Percentiles rank a stretch among this genome's conserved stretches.
Conservation (phyloP, 2,888 invertebrate species). For the Notocelia uddmanniana region DNA sequence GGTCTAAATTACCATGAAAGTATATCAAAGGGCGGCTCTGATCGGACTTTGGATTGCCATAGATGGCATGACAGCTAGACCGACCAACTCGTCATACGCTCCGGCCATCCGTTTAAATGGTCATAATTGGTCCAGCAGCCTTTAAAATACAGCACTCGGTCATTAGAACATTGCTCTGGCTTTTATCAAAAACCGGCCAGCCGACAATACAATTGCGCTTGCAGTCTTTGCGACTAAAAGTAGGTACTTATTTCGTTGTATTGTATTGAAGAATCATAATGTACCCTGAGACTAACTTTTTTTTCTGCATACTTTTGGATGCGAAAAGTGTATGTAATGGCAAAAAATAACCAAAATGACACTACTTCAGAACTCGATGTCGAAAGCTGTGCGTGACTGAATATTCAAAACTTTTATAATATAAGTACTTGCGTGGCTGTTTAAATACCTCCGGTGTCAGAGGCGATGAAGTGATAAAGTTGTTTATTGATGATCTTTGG, state of each 20-base stretch:
- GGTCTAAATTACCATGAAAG: conserved; percentile 69
- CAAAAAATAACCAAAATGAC: conserved; percentile 56
- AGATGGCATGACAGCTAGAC: conserved; percentile 75
- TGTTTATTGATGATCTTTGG: conserved; percentile 84
- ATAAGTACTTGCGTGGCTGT: conserved; percentile 67
- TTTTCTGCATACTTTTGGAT: background rate
- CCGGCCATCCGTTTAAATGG: conserved; percentile 76
- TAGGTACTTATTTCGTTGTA: background rate
- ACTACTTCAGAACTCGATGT: conserved; percentile 56
- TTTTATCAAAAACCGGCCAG: conserved; percentile 41
- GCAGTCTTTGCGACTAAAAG: background rate
- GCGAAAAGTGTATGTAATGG: conserved; percentile 50
- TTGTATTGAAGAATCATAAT: too few relatives aligned
- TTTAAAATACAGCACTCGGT: conserved; percentile 70
- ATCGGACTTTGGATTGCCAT: conserved; percentile 77
- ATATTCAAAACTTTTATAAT: conserved; percentile 74
- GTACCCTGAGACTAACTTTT: too few relatives aligned
- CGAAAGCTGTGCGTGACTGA: conserved; percentile 78
- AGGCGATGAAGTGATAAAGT: conserved; percentile 83
- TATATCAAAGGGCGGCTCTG: conserved; percentile 73
- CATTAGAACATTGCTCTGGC: conserved; percentile 68
- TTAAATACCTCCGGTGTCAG: conserved; percentile 75
- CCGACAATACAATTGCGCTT: conserved; percentile 2
- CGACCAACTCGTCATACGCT: conserved; percentile 71
- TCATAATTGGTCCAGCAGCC: conserved; percentile 77